Evolutionary conservation across 2,797 vertebrate species (phyloP), one percentile per base, ranked within the genome.

Genomic region (Myotis findleyi): DNA sequence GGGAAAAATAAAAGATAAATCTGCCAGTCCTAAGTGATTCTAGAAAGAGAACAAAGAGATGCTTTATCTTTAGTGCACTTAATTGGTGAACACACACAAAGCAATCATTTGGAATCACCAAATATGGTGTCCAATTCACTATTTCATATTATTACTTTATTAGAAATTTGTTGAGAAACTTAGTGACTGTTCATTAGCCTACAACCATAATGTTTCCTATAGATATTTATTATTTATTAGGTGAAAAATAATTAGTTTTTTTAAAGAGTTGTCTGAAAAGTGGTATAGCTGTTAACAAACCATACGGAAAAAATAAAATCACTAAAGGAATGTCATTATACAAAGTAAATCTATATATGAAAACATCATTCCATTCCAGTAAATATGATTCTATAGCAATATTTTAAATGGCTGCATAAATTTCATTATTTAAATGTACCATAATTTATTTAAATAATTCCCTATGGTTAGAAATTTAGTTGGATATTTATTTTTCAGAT

Each of bases 321-420:
- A 49, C 62, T 75, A 71, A 87, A 49, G 53, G 6, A 66, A 68
- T 5, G 30, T 91, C 51, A 87, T 53, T 59, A 38, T 55, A 72
- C 51, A 27, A 95, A 85, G 21, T 49, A 91, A 91, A 85, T 68
- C 36, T 91, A 33, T n/a, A 41, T 14, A 66, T 62, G 30, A 92
- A 93, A 93, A 76, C 38, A 84, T 55, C 6, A 89, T 71, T 80
- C 38, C 30, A 30, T 44, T 1, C 8, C 82, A 95, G 44, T 85
- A 88, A 87, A 81, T 72, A 71, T 44, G 36, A 88, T 38, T 81
- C 66, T 69, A 62, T 7, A 85, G 33, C 36, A 93, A 38, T 87
- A 75, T 81, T 86, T 94, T 87, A 91, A 89, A 85, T 72, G 47
- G 5, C 33, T 77, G 13, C 38, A 82, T 71, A 95, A 94, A 57